Conservation (phyloP, 2,113 vertebrate species). For the Festucalex cinctus region DNA sequence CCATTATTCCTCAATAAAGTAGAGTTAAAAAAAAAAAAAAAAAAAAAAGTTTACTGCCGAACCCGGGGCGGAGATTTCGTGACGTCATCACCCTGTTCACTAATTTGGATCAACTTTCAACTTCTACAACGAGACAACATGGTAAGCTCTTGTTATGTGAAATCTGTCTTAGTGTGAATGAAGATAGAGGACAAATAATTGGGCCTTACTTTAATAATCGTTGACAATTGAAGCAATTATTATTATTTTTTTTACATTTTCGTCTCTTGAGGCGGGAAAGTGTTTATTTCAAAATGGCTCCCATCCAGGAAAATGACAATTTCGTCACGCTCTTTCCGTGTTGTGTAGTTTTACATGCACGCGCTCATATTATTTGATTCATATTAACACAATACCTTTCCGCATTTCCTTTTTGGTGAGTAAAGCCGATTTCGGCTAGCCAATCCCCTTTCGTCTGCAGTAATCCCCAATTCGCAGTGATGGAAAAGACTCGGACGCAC, state of each 20-base stretch:
- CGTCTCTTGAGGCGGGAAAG: neutral
- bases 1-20: neutral
- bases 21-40: neutral
- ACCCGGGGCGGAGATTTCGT: neutral
- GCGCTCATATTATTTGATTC: too few relatives aligned
- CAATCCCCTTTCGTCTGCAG: too few relatives aligned
- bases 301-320: neutral
- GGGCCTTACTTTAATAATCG: neutral
- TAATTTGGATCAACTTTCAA: conserved; percentile 3
- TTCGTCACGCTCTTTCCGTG: neutral
- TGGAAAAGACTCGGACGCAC: neutral
- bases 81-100: neutral
- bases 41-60: neutral
- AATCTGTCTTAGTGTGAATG: neutral
- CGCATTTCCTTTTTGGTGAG: neutral
- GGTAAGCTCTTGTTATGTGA: conserved; percentile 26
- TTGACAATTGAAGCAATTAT: too few relatives aligned
- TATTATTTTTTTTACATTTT: neutral
- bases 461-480: too few relatives aligned
- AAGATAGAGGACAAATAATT: neutral
- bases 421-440: neutral
- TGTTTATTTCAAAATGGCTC: conserved; percentile 1
- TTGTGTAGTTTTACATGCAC: too few relatives aligned
- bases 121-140: conserved; percentile 45
- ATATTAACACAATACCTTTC: neutral